Evolutionary conservation across 2,888 invertebrate genomes (phyloP).

Genomic region (Dinocampus coccinellae): DNA sequence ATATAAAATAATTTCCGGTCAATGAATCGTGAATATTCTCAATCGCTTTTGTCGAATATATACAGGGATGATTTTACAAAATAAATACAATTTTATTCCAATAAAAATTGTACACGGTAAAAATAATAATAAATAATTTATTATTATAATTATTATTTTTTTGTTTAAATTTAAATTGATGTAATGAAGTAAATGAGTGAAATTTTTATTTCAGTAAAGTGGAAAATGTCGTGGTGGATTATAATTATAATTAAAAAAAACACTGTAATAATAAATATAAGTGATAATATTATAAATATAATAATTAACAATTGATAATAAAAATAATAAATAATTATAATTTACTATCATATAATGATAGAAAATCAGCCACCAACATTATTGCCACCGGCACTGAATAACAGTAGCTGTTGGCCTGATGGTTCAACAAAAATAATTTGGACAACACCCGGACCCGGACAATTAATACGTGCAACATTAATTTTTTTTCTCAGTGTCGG

Average conservation of each 20-base stretch:
- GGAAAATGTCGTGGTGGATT: background rate
- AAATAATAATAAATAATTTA: background rate
- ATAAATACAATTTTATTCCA: background rate
- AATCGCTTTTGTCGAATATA: background rate
- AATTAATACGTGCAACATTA: conserved; percentile 82
- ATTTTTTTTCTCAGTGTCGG: conserved; percentile 83
- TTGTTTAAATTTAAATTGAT: no score
- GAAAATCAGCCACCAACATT: conserved; percentile 80
- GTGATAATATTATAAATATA: background rate
- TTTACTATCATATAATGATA: conserved; percentile 71
- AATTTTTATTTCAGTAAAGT: background rate
- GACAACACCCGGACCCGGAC: conserved; percentile 75
- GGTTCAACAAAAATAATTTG: conserved; percentile 71
- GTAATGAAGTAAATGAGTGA: no score
- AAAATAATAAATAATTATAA: background rate
- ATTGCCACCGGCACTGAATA: conserved; percentile 84
- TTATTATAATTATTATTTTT: background rate
- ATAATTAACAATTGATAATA: background rate
- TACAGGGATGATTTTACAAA: background rate
- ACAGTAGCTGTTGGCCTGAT: conserved; percentile 84
- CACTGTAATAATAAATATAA: background rate
- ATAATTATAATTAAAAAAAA: background rate
- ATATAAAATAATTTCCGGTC: background rate
- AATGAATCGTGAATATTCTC: background rate
- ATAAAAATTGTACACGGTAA: background rate